Percentiles rank a stretch among this genome's conserved stretches.
phyloP scores from a whole-genome alignment of 2,113 vertebrate species.

The Haplochromis burtoni region DNA sequence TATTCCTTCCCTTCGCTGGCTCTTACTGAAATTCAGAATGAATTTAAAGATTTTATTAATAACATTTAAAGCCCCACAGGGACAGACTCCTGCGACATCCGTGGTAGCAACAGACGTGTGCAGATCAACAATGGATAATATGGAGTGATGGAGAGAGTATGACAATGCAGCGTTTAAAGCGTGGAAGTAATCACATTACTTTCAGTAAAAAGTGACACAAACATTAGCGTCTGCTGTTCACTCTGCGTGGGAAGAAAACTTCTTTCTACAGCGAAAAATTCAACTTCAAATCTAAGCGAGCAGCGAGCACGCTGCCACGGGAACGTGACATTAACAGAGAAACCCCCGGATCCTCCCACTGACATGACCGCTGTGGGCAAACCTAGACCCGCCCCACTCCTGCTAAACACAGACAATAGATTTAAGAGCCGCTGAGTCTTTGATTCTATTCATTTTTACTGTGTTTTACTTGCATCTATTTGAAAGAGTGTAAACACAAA shows the following conservation, averaged over 20 bases:
- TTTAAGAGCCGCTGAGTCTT: too few relatives aligned
- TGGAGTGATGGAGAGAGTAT: not conserved
- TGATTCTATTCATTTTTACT: rapidly evolving
- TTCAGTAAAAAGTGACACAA: not conserved
- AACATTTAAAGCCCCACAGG: not conserved
- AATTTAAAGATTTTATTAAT: not conserved
- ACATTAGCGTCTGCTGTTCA: not conserved
- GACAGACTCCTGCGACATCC: rapidly evolving
- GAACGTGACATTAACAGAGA: too few relatives aligned
- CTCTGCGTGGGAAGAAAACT: too few relatives aligned
- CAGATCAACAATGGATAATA: not conserved
- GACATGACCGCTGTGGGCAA: too few relatives aligned
- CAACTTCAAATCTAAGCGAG: too few relatives aligned
- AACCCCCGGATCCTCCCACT: too few relatives aligned
- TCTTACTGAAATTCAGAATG: not conserved
- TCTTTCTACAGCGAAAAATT: too few relatives aligned
- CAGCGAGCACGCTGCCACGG: too few relatives aligned
- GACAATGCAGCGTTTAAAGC: rapidly evolving
- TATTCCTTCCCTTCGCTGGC: not conserved
- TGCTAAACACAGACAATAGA: too few relatives aligned
- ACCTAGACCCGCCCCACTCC: too few relatives aligned
- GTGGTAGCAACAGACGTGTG: not conserved
- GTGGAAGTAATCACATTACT: not conserved
- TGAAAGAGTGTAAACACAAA: too few relatives aligned
- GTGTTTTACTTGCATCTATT: too few relatives aligned